Conservation (phyloP, 2,113 vertebrate genomes). For the Channa maculata region DNA sequence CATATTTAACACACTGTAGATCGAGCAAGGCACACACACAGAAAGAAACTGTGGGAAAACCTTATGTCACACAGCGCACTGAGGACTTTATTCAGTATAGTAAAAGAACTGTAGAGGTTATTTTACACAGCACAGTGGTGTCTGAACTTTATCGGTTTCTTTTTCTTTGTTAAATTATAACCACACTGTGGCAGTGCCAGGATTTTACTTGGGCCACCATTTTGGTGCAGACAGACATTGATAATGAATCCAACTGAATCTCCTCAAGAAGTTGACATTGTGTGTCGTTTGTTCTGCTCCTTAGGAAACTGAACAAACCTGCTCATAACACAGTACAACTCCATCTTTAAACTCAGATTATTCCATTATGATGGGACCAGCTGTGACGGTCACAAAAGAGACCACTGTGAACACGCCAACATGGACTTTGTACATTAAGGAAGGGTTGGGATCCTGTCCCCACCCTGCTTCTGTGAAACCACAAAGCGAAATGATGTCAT, state of each 20-base stretch:
- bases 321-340: too few relatives aligned
- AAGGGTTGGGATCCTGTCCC: not conserved
- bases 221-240: too few relatives aligned
- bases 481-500: conserved; percentile 51
- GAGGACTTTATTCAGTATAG: too few relatives aligned
- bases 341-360: too few relatives aligned
- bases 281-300: too few relatives aligned
- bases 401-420: too few relatives aligned
- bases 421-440: conserved; percentile 4
- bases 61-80: not conserved
- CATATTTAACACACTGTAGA: not conserved
- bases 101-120: too few relatives aligned
- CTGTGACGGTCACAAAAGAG: conserved; percentile 3
- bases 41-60: conserved; percentile 19
- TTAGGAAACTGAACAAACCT: too few relatives aligned
- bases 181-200: too few relatives aligned
- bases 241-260: too few relatives aligned
- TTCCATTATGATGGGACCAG: not conserved
- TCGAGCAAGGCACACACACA: conserved; percentile 6
- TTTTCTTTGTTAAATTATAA: not conserved
- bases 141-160: conserved; percentile 15
- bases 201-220: too few relatives aligned
- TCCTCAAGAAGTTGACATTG: too few relatives aligned
- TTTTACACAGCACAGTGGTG: conserved; percentile 3
- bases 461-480: conserved; percentile 7